Evolutionary conservation across 1,140 invertebrate species (phyloP).

Genomic region (Euglossa dilemma): DNA sequence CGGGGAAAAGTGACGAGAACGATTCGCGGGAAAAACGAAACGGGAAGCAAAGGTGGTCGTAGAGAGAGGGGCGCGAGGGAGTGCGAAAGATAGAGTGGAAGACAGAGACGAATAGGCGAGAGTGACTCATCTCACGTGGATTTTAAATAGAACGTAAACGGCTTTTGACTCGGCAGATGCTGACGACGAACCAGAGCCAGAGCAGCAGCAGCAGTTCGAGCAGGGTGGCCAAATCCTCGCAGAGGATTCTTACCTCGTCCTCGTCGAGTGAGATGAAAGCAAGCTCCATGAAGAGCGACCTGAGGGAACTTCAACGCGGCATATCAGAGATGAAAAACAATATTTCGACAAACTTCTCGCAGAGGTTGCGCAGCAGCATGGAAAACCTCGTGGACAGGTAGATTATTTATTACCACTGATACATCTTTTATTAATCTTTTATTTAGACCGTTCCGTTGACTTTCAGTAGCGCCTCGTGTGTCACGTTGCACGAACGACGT

Average conservation of each 20-base stretch:
- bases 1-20: not conserved
- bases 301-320: slow-evolving; percentile 83
- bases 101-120: slow-evolving; percentile 22
- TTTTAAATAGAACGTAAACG: slow-evolving; percentile 71
- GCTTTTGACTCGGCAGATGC: slow-evolving; percentile 70
- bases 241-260: slow-evolving; percentile 79
- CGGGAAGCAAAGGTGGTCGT: not conserved
- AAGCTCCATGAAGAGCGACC: slow-evolving; percentile 82
- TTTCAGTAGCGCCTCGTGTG: too few species aligned
- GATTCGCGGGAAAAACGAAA: slow-evolving; percentile 23
- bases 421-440: too few species aligned
- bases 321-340: slow-evolving; percentile 84
- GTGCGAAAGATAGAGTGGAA: not conserved
- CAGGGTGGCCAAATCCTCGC: slow-evolving; percentile 74
- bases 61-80: not conserved
- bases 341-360: slow-evolving; percentile 80
- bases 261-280: slow-evolving; percentile 82
- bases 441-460: too few species aligned
- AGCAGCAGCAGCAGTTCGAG: slow-evolving; percentile 69
- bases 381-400: slow-evolving; percentile 81
- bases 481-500: too few species aligned
- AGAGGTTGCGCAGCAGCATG: slow-evolving; percentile 78
- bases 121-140: slow-evolving; percentile 62
- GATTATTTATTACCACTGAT: not conserved
- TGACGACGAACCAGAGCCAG: slow-evolving; percentile 75